Evolutionary conservation across 2,888 invertebrate species (phyloP).

Genomic region (Dicyrtoma fusca): DNA sequence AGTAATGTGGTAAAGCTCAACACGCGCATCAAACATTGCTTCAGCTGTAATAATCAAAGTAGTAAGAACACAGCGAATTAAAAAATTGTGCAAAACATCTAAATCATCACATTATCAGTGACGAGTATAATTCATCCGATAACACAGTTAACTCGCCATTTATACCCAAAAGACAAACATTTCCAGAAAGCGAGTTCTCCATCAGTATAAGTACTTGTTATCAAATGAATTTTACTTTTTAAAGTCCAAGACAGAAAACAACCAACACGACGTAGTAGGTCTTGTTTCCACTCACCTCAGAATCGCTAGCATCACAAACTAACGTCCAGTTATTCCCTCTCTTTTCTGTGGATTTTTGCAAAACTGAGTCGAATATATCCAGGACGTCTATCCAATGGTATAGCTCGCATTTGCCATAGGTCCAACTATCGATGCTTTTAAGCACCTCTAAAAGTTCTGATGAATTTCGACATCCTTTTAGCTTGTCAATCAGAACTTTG

Average conservation of each 20-base stretch:
- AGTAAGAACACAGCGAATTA: constrained; percentile 4
- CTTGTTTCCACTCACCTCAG: constrained; percentile 59
- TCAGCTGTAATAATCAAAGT: constrained; percentile 63
- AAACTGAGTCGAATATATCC: constrained; percentile 73
- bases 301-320: constrained; percentile 72
- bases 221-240: constrained; percentile 2
- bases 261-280: too few species aligned
- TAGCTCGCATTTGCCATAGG: constrained; percentile 83
- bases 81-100: background rate
- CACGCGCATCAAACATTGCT: constrained; percentile 72
- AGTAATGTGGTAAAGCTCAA: constrained; percentile 80
- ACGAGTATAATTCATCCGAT: too few species aligned
- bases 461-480: constrained; percentile 69
- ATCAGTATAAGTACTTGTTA: too few species aligned
- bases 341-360: constrained; percentile 73
- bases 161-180: too few species aligned
- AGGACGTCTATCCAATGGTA: constrained; percentile 84
- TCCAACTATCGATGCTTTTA: constrained; percentile 76
- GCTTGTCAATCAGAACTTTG: constrained; percentile 72
- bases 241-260: too few species aligned
- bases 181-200: too few species aligned
- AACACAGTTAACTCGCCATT: too few species aligned
- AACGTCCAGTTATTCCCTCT: constrained; percentile 70
- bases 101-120: too few species aligned
- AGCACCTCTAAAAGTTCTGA: constrained; percentile 70